These are phyloP conservation scores for Mesochorus sp. DNA, from an alignment of 2,888 invertebrate genomes.

Conservation along the genomic window DNA sequence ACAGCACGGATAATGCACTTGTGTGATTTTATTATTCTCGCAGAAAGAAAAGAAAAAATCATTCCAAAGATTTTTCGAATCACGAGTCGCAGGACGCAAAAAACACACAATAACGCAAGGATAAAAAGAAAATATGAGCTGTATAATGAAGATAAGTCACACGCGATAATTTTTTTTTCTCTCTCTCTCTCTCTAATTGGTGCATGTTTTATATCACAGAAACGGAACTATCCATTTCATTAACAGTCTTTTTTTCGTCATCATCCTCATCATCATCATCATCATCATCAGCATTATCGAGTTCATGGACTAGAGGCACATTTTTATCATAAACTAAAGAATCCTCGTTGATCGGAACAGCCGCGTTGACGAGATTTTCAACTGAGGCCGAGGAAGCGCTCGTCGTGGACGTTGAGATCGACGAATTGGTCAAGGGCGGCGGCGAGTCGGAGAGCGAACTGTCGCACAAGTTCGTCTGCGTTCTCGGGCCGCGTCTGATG, in stretches of 20 bases:
- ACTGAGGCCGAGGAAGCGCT: constrained; percentile 76
- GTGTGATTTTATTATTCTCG: constrained; percentile 6
- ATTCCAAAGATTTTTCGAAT: background rate
- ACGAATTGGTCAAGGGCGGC: background rate
- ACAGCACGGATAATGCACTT: constrained; percentile 14
- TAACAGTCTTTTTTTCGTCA: constrained; percentile 79
- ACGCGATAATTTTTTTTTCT: no score
- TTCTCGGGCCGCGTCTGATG: constrained; percentile 83
- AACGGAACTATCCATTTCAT: constrained; percentile 77
- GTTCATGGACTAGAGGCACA: constrained; percentile 74
- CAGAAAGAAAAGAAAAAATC: background rate
- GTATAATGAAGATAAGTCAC: constrained; percentile 13
- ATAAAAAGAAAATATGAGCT: constrained; percentile 44
- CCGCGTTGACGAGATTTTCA: constrained; percentile 80
- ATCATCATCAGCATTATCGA: constrained; percentile 52
- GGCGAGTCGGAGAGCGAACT: constrained; percentile 58
- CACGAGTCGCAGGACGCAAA: background rate
- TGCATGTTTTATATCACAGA: constrained; percentile 81
- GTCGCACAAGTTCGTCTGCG: constrained; percentile 75
- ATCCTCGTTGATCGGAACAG: constrained; percentile 80
- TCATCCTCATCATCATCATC: constrained; percentile 62
- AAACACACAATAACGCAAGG: constrained; percentile 44
- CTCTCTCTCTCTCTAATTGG: no score
- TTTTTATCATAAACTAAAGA: constrained; percentile 74
- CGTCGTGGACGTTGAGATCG: constrained; percentile 49